Conservation (phyloP, 2,113 vertebrate genomes). For the Otis tarda region DNA sequence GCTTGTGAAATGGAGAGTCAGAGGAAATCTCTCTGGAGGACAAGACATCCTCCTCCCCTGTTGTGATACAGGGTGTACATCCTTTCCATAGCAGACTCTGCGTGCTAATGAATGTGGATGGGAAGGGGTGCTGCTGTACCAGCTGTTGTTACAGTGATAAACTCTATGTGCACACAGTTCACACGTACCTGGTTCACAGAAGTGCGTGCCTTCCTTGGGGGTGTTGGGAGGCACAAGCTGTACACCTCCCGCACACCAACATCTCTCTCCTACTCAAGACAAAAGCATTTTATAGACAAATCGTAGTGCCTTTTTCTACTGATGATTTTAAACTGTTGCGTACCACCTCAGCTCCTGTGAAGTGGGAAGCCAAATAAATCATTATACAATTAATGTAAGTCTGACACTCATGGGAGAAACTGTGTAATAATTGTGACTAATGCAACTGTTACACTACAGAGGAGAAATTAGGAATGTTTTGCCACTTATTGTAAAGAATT, state of each 20-base stretch:
- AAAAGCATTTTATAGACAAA: not conserved
- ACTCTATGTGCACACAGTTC: not conserved
- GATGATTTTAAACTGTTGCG: not conserved
- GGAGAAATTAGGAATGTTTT: slow-evolving; percentile 40
- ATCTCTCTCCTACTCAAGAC: not conserved
- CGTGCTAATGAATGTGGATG: not conserved
- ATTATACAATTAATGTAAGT: not conserved
- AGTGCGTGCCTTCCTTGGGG: not conserved
- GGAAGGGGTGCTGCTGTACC: not conserved
- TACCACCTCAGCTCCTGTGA: not conserved
- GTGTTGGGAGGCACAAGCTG: not conserved
- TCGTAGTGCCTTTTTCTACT: not conserved
- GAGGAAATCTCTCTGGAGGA: not conserved
- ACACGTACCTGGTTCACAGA: rapidly evolving
- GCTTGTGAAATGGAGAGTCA: not conserved
- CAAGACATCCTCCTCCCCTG: rapidly evolving
- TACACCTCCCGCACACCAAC: rapidly evolving
- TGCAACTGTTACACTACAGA: slow-evolving; percentile 20
- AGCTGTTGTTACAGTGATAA: not conserved
- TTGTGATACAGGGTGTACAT: not conserved
- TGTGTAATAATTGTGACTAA: slow-evolving; percentile 29
- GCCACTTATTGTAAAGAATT: slow-evolving; percentile 27
- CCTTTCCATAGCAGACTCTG: not conserved
- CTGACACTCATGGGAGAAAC: not conserved
- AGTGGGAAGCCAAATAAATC: slow-evolving; percentile 4